Evolutionary conservation across 2,888 invertebrate genomes (phyloP).

Genomic region (Homarus gammarus): DNA sequence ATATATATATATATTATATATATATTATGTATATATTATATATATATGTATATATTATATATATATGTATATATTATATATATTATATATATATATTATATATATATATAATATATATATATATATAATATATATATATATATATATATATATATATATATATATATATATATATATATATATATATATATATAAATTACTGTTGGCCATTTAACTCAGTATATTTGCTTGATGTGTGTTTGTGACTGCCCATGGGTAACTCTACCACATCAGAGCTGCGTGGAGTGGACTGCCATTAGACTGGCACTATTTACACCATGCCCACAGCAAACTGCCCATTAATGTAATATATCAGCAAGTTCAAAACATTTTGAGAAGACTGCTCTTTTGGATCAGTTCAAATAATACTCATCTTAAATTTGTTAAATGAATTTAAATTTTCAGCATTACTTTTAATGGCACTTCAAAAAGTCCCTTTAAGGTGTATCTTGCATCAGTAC

Average conservation of each 20-base stretch:
- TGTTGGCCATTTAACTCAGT: constrained; percentile 44
- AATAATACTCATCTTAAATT: not conserved
- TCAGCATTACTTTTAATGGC: not conserved
- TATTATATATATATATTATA: no score
- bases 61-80: no score
- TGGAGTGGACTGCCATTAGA: constrained; percentile 36
- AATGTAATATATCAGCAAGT: not conserved
- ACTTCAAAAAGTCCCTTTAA: not conserved
- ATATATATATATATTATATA: no score
- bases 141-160: no score
- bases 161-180: no score
- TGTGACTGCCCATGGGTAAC: constrained; percentile 21
- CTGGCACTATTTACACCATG: constrained; percentile 19
- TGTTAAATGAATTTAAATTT: not conserved
- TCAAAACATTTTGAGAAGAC: not conserved
- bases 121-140: no score
- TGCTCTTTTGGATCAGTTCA: not conserved
- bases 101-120: no score
- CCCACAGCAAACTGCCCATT: constrained; percentile 17
- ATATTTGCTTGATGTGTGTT: constrained; percentile 49
- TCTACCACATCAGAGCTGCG: constrained; percentile 30
- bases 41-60: no score
- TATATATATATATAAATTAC: no score
- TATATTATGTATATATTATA: no score
- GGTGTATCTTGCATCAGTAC: not conserved